Evolutionary conservation across 1,140 invertebrate species (phyloP).

Genomic region (Stratiolaelaps scimitus): DNA sequence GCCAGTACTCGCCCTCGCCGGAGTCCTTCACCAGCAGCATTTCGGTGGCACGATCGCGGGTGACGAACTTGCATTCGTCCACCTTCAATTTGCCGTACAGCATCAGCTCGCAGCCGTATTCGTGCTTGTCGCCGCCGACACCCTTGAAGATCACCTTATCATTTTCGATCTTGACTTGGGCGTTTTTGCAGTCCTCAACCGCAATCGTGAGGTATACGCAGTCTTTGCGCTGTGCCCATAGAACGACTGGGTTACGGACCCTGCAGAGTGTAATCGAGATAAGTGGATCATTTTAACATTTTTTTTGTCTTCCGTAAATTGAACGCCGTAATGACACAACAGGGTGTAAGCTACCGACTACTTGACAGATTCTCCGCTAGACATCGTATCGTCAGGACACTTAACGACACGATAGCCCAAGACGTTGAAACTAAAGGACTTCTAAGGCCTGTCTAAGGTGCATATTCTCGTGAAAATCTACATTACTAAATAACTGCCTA

Average conservation of each 20-base stretch:
- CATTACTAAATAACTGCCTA: no score
- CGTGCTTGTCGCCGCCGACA: conserved; percentile 68
- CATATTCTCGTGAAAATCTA: no score
- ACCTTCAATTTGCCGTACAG: conserved; percentile 66
- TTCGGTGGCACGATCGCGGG: conserved; percentile 59
- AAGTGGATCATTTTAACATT: no score
- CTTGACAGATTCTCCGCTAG: no score
- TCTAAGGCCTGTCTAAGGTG: no score
- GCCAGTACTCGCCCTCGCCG: conserved; percentile 69
- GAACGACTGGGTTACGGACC: conserved; percentile 58
- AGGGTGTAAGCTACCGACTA: no score
- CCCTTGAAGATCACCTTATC: conserved; percentile 66
- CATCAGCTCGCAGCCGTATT: conserved; percentile 69
- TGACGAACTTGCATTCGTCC: conserved; percentile 49
- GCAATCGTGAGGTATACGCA: conserved; percentile 71
- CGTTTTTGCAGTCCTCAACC: conserved; percentile 74
- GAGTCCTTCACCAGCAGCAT: conserved; percentile 59
- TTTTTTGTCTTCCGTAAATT: no score
- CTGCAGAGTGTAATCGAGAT: conserved; percentile 37
- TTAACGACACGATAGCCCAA: no score
- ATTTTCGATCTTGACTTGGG: conserved; percentile 63
- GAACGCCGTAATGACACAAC: no score
- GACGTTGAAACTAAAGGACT: no score
- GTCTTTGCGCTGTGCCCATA: conserved; percentile 76
- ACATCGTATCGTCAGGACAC: no score